A percentile compares a stretch with the other conserved stretches of the same genome.
phyloP scores from a whole-genome alignment of 2,888 invertebrate species.

The Synergus japonicus region DNA sequence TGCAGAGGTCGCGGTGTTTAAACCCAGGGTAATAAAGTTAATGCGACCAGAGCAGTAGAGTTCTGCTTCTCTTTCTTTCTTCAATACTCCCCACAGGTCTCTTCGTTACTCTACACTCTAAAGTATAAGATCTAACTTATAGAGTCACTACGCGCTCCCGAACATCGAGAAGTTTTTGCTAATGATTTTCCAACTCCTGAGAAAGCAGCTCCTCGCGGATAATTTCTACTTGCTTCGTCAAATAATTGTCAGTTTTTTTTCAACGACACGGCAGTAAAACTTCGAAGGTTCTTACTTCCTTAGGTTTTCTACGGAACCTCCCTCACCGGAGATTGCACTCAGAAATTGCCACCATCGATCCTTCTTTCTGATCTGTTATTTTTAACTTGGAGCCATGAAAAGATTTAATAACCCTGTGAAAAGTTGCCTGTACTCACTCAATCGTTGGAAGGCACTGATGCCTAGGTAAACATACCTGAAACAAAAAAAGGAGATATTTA shows the following conservation, averaged over 20 bases:
- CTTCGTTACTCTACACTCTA: neutral
- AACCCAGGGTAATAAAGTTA: slow-evolving; percentile 44
- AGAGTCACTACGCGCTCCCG: neutral
- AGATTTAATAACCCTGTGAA: too few relatives aligned
- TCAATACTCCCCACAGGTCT: neutral
- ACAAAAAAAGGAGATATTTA: too few relatives aligned
- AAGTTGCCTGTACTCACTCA: too few relatives aligned
- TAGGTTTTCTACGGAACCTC: slow-evolving; percentile 29
- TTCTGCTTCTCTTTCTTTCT: slow-evolving; percentile 41
- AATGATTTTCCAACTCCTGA: slow-evolving; percentile 17
- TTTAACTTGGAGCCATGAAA: neutral
- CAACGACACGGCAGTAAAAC: slow-evolving; percentile 18
- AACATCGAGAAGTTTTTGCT: slow-evolving; percentile 25
- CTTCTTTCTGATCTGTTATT: neutral
- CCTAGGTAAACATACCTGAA: too few relatives aligned
- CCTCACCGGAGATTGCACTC: slow-evolving; percentile 3
- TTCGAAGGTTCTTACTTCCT: slow-evolving; percentile 11
- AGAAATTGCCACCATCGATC: slow-evolving; percentile 30
- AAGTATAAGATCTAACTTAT: neutral
- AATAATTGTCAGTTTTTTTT: slow-evolving; percentile 27
- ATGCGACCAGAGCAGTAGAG: slow-evolving; percentile 44
- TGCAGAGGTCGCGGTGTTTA: slow-evolving; percentile 47
- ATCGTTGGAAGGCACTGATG: too few relatives aligned
- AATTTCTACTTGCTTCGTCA: neutral
- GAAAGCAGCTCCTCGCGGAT: neutral